phyloP scores from a whole-genome alignment of 2,113 vertebrate genomes.

The Bos indicus region DNA sequence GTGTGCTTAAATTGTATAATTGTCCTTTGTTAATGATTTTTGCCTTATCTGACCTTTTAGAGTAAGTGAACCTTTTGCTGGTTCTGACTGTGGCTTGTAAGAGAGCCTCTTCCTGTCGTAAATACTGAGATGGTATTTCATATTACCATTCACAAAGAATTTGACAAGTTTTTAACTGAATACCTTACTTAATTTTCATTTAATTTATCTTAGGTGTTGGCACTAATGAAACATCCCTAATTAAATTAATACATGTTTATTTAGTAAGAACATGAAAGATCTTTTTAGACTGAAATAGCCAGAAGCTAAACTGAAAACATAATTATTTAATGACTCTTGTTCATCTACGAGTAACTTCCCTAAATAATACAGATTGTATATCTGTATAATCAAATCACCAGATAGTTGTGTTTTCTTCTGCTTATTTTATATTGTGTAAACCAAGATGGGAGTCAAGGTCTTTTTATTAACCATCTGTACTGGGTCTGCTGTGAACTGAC shows the following conservation, averaged over 20 bases:
- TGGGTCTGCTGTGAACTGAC: neutral
- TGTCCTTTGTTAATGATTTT: neutral
- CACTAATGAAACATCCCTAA: neutral
- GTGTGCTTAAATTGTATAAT: neutral
- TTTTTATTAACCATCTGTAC: conserved; percentile 30
- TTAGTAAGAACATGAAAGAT: neutral
- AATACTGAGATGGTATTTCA: neutral
- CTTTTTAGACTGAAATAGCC: conserved; percentile 20
- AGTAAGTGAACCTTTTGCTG: neutral
- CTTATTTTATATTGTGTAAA: conserved; percentile 45
- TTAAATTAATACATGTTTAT: conserved; percentile 12
- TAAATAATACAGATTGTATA: conserved; percentile 53
- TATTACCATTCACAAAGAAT: neutral
- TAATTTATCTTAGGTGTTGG: neutral
- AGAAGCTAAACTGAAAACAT: conserved; percentile 9
- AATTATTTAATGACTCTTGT: conserved; percentile 36
- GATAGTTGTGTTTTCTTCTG: conserved; percentile 29
- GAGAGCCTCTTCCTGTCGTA: neutral
- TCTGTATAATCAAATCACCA: conserved; percentile 20
- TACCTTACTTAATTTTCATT: neutral
- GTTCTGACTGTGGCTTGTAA: neutral
- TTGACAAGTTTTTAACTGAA: neutral
- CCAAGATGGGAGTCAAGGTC: neutral
- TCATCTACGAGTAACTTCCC: conserved; percentile 1
- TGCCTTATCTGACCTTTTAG: neutral